Evolutionary conservation across 23 tunicate genomes (phyloP), one percentile per base, ranked within the genome.

Genomic region (Corella eumyota): DNA sequence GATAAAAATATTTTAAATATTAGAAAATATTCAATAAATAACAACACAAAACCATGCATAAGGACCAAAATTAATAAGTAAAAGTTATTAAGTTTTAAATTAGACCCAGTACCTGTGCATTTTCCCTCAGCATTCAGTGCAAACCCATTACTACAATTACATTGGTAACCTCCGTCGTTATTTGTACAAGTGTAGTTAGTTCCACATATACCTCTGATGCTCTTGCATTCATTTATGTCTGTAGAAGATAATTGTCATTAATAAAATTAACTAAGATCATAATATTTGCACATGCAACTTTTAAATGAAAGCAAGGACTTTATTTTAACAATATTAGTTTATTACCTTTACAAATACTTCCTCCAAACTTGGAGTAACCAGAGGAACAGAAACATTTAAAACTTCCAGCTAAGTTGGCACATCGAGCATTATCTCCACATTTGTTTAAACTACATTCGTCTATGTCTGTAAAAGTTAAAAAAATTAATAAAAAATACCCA

Each of bases 401-500:
- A 66, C 73, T 66, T 23, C 75, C 82, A 38, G 48, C 52, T 0
- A 66, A 67, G 38, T 76, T 76, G 54, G 32, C 30, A 25, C 82
- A 76, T 11, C 24, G 45, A 3, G 73, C 57, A 64, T 47, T 73
- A 28, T 70, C 66, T 36, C 59, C 66, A 60, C 64, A 71, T 24
- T 29, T 20, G 19, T 49, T 6, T n/a, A 4, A 3, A 23, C 5
- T 45, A 19, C 63, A 58, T 26, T 66, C 71, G 22, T 30, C 17
- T 46, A n/a, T 30, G 17, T 66, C 71, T 50, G 40, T 6, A 7
- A 51, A 35, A 40, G 11, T 9, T 40, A 40, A 11, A 40, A 40
- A 40, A 40, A 9, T 9, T 40, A 15, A 15, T 15, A 40, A 15
- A 40, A 40, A 15, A 15, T 40, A 9, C 48, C 48, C 48, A 40